A percentile compares a stretch with the other conserved stretches of the same genome.
phyloP scores from a whole-genome alignment of 2,797 vertebrate species.

The Tiaroga cobitis region DNA sequence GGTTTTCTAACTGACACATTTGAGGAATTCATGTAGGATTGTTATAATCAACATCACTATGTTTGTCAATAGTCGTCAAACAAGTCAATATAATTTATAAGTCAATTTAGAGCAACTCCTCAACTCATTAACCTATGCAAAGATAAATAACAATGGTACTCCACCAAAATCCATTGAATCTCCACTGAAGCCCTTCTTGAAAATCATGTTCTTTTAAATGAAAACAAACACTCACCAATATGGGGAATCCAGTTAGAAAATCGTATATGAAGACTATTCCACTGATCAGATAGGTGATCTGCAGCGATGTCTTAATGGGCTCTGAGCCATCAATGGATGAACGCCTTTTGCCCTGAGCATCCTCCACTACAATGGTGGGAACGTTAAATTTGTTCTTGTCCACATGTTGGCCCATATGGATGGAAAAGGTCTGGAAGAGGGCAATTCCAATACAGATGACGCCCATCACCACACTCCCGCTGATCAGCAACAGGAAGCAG shows the following conservation, averaged over 20 bases:
- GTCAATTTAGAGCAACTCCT: neutral
- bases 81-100: neutral
- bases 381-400: constrained; percentile 89
- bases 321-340: constrained; percentile 93
- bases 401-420: constrained; percentile 78
- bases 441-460: constrained; percentile 89
- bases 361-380: constrained; percentile 93
- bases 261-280: constrained; percentile 92
- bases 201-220: neutral
- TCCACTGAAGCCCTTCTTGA: neutral
- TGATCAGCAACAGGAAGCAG: constrained; percentile 91
- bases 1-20: neutral
- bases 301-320: constrained; percentile 88
- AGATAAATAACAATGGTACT: neutral
- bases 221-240: constrained; percentile 81
- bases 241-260: constrained; percentile 91
- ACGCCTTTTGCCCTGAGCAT: constrained; percentile 90
- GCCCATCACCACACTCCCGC: constrained; percentile 89
- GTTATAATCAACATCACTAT: neutral
- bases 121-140: neutral
- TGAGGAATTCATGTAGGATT: neutral
- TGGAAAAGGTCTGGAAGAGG: constrained; percentile 90
- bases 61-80: neutral
- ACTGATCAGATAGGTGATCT: constrained; percentile 92
- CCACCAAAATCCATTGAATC: neutral